Percentiles rank a stretch among this genome's conserved stretches.
phyloP scores from a whole-genome alignment of 2,113 vertebrate species.

The Sminthopsis crassicaudata region DNA sequence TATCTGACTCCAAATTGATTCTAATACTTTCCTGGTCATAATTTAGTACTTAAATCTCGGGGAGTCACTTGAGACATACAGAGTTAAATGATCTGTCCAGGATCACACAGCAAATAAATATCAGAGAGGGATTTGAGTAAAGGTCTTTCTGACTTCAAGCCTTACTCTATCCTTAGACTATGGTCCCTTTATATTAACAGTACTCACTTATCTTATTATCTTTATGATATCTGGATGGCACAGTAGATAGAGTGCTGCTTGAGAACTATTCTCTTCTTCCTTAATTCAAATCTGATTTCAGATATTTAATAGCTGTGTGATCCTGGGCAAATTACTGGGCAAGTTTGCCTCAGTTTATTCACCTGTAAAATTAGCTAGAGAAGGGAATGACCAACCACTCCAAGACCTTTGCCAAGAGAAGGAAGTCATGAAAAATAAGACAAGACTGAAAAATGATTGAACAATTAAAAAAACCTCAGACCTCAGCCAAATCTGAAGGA shows the following conservation, averaged over 20 bases:
- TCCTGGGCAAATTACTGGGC: not conserved
- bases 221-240: not conserved
- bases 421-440: accelerated
- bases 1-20: not conserved
- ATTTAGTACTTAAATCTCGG: not conserved
- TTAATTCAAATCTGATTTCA: not conserved
- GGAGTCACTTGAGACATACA: not conserved
- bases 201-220: not conserved
- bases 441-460: not conserved
- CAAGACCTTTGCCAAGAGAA: not conserved
- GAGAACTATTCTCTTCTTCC: not conserved
- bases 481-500: not conserved
- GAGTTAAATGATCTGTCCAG: not conserved
- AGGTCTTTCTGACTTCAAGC: not conserved
- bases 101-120: not conserved
- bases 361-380: not conserved
- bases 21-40: not conserved
- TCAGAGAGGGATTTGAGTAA: too few relatives aligned
- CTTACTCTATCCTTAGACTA: not conserved
- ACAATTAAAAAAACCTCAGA: not conserved
- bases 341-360: not conserved
- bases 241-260: not conserved
- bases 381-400: not conserved
- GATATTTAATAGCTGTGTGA: not conserved
- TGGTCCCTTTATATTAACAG: not conserved